Evolutionary conservation across 2,888 invertebrate species (phyloP).

Genomic region (Sarcophaga rosellei): DNA sequence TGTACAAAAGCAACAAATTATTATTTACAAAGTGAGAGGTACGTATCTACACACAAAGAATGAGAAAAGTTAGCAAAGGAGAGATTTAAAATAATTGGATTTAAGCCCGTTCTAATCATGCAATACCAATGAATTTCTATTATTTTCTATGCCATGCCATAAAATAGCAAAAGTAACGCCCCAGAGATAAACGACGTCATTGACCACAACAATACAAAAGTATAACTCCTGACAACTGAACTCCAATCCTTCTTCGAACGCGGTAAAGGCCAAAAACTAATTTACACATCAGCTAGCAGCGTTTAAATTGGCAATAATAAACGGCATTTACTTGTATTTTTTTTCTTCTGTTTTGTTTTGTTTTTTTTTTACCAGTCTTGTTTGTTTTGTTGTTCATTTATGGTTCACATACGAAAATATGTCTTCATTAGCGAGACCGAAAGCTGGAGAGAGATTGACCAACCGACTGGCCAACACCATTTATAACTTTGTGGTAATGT

Average conservation of each 20-base stretch:
- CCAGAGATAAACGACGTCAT: not conserved
- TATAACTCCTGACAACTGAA: not conserved
- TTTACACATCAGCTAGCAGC: constrained; percentile 19
- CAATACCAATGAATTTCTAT: constrained; percentile 22
- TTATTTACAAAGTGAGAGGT: no score
- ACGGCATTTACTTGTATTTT: constrained; percentile 24
- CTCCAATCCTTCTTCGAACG: not conserved
- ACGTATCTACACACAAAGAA: no score
- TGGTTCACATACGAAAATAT: constrained; percentile 47
- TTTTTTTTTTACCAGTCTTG: not conserved
- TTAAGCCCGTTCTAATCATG: not conserved
- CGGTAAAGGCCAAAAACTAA: constrained; percentile 2
- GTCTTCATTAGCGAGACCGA: constrained; percentile 53
- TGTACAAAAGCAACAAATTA: no score
- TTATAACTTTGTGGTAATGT: constrained; percentile 34
- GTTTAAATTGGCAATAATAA: constrained; percentile 45
- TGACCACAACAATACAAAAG: not conserved
- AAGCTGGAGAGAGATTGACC: constrained; percentile 1
- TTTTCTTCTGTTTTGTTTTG: not conserved
- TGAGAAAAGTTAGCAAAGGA: no score
- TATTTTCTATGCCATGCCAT: not conserved
- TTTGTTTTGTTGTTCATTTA: constrained; percentile 31
- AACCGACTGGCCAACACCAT: constrained; percentile 10
- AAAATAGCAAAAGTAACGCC: not conserved
- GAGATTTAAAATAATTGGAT: no score